Percentiles rank a stretch among this genome's conserved stretches.
These are phyloP conservation scores for Pelobates cultripes DNA, from an alignment of 2,797 vertebrate species.

Conservation along the genomic window DNA sequence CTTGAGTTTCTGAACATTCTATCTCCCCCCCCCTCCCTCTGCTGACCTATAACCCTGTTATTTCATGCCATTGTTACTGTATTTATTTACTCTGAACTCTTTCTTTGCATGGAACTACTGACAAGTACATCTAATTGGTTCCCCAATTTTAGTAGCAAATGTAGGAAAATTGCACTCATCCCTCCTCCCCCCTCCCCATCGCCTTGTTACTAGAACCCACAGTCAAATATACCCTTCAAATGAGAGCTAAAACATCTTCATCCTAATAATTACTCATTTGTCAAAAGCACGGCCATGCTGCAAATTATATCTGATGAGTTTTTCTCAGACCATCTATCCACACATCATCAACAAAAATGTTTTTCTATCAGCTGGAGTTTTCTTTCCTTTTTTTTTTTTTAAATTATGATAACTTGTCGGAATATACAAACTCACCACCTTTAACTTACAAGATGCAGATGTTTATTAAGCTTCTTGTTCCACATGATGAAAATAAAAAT, in stretches of 20 bases:
- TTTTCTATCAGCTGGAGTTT: neutral
- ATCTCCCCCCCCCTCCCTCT: conserved; percentile 4
- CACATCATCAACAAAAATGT: conserved; percentile 19
- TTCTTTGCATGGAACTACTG: conserved; percentile 43
- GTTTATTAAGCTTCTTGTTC: neutral
- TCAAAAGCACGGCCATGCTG: conserved; percentile 47
- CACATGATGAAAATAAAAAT: neutral
- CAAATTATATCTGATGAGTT: conserved; percentile 51
- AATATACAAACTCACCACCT: neutral
- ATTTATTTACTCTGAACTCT: conserved; percentile 53
- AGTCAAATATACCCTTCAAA: conserved; percentile 35
- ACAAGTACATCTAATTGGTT: conserved; percentile 45
- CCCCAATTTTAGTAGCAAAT: conserved; percentile 49
- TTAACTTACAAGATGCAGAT: neutral
- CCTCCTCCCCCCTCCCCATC: conserved; percentile 31
- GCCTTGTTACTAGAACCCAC: conserved; percentile 25
- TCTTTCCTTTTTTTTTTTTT: too few relatives aligned
- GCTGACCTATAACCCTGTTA: conserved; percentile 50
- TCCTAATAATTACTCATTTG: conserved; percentile 46
- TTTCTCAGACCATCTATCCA: conserved; percentile 8
- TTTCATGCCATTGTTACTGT: conserved; percentile 52
- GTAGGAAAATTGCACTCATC: conserved; percentile 47
- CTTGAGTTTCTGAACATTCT: conserved; percentile 36
- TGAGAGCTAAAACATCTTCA: conserved; percentile 43
- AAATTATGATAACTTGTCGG: neutral